These are phyloP conservation scores for Orthonychiurus folsomi DNA, from an alignment of 2,888 invertebrate species.

Conservation along the genomic window DNA sequence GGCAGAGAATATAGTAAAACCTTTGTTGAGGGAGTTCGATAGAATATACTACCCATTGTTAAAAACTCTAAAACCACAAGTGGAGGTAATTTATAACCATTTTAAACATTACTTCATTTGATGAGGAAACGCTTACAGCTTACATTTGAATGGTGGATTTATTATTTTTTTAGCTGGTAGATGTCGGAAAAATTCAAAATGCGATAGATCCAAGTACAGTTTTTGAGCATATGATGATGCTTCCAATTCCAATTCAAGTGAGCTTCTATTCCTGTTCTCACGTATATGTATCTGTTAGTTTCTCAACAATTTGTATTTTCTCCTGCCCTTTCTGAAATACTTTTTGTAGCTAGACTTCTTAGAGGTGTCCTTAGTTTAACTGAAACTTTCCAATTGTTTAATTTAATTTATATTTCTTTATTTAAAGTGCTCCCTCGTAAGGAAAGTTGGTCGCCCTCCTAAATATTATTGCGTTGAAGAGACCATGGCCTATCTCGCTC, in stretches of 20 bases:
- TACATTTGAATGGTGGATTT: background rate
- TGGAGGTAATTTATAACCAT: constrained; percentile 2
- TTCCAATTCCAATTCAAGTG: constrained; percentile 64
- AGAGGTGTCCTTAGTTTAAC: no score
- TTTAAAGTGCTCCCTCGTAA: constrained; percentile 16
- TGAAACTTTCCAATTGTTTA: no score
- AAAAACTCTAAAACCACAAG: constrained; percentile 18
- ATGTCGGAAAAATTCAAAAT: constrained; percentile 15
- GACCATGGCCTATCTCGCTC: constrained; percentile 27
- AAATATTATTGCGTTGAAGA: constrained; percentile 31
- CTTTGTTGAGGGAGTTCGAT: constrained; percentile 68
- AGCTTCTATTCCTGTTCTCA: background rate
- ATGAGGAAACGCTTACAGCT: background rate
- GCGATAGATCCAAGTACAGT: constrained; percentile 23
- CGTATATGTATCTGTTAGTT: no score
- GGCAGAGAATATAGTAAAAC: constrained; percentile 76
- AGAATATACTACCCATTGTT: constrained; percentile 55
- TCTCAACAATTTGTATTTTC: no score
- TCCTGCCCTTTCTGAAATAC: no score
- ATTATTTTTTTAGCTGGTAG: background rate
- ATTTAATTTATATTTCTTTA: no score
- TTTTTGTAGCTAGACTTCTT: no score
- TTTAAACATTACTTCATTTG: no score
- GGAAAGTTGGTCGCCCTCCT: constrained; percentile 9
- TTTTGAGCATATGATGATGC: constrained; percentile 26